Base-by-base conservation (phyloP, 1,140 invertebrate species). In the Solenopsis fugax region DNA sequence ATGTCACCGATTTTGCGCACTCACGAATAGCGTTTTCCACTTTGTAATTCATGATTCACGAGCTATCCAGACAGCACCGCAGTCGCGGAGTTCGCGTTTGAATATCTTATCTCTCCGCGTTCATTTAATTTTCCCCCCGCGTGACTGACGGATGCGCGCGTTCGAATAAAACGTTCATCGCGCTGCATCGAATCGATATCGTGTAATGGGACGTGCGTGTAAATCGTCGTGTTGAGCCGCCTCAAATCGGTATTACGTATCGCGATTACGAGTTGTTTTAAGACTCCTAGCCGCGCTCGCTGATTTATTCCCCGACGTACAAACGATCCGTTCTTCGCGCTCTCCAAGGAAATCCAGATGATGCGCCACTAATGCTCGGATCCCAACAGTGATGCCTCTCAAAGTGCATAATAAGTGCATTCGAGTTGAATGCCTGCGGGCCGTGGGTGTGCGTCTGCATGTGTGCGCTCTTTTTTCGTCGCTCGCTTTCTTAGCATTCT, bases 261-360 rank as follows among this genome's bases (percentile, higher is more conserved):
- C n/a, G 65, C 34, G 65, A 82, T 82, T 82, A 72, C 37, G 67
- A 60, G 67, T 72, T 82, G 67, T 73, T 58, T 73, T 72, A 72
- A 72, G 80, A 60, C 9, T 82, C 52, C 21, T 41, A 81, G 77
- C 64, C 41, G 80, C 18, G 67, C 52, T n/a, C 24, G 52, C 67
- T 48, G 67, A 82, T 82, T 82, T 72, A 82, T 72, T 72, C 37
- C 37, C 12, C 77, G 48, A 24, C 37, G 50, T n/a, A 82, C 67
- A 72, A 82, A 82, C 78, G 78, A 72, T 82, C 52, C 67, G 64
- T 82, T 82, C 78, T 82, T 81, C 64, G 64, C 62, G 48, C 34
- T 41, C 48, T 81, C 78, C 50, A 24, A 82, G 52, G 52, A 82
- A 72, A 82, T 82, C 21, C 67, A 82, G 67, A 72, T 82, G 78